These are phyloP conservation scores for Andrena chrysosceles DNA, from an alignment of 2,888 invertebrate genomes.

Conservation along the genomic window DNA sequence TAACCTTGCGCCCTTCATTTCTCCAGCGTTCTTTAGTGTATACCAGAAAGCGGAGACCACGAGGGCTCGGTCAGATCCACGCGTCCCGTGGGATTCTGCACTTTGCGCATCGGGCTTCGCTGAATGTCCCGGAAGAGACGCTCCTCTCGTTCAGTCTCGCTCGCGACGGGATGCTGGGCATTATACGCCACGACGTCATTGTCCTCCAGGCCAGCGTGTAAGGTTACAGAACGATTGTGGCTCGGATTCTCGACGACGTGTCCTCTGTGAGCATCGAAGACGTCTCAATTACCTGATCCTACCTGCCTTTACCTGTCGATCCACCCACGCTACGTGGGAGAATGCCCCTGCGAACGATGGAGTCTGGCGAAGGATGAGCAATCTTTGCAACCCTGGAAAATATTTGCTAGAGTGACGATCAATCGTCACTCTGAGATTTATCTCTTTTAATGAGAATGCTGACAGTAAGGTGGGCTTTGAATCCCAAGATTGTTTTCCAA, in stretches of 20 bases:
- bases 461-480: not conserved
- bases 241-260: slow-evolving; percentile 61
- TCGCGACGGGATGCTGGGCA: slow-evolving; percentile 66
- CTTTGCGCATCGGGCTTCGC: slow-evolving; percentile 52
- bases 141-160: slow-evolving; percentile 45
- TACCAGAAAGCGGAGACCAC: slow-evolving; percentile 19
- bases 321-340: slow-evolving; percentile 53
- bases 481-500: not conserved
- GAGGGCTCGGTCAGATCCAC: slow-evolving; percentile 57
- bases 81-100: slow-evolving; percentile 67
- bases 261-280: slow-evolving; percentile 64
- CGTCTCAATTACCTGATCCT: slow-evolving; percentile 79
- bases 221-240: slow-evolving; percentile 72
- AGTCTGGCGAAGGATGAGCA: slow-evolving; percentile 3
- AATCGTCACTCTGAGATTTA: not conserved
- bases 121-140: slow-evolving; percentile 72
- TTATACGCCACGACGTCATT: slow-evolving; percentile 66
- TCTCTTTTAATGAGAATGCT: not conserved
- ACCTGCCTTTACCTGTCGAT: slow-evolving; percentile 71
- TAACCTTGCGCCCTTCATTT: not conserved
- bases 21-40: slow-evolving; percentile 16
- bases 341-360: slow-evolving; percentile 20
- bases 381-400: not conserved
- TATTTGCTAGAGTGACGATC: not conserved
- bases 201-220: slow-evolving; percentile 68